phyloP scores from a whole-genome alignment of 2,113 vertebrate genomes.

The Petrocephalus zakoni region DNA sequence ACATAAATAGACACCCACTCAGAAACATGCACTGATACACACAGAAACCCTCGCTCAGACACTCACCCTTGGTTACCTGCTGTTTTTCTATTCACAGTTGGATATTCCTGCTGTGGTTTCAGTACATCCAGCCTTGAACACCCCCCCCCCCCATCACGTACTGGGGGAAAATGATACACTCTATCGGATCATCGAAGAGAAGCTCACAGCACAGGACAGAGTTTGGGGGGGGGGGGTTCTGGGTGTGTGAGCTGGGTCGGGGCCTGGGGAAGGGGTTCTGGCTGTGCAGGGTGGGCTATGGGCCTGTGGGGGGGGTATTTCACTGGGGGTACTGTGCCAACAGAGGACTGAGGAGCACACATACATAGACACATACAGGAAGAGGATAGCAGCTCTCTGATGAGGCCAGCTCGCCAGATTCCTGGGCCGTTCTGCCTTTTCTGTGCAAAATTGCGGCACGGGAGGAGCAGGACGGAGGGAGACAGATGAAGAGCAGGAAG shows the following conservation, averaged over 20 bases:
- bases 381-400: not conserved
- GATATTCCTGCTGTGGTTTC: not conserved
- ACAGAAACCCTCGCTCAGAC: not conserved
- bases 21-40: constrained; percentile 2
- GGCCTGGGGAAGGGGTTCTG: too few relatives aligned
- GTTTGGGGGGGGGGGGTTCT: not conserved
- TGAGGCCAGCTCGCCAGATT: not conserved
- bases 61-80: not conserved
- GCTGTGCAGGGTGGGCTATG: too few relatives aligned
- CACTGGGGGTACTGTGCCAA: not conserved
- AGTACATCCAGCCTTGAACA: not conserved
- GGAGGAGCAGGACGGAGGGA: not conserved
- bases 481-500: not conserved
- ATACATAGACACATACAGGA: too few relatives aligned
- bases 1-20: not conserved
- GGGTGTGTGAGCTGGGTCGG: not conserved
- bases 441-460: not conserved
- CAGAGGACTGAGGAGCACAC: not conserved
- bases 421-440: not conserved
- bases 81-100: not conserved
- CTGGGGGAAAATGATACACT: not conserved
- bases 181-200: not conserved
- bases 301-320: not conserved
- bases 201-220: not conserved
- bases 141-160: not conserved